Evolutionary conservation across 2,888 invertebrate genomes (phyloP), one percentile per base, ranked within the genome.

Genomic region (Agriotes lineatus): DNA sequence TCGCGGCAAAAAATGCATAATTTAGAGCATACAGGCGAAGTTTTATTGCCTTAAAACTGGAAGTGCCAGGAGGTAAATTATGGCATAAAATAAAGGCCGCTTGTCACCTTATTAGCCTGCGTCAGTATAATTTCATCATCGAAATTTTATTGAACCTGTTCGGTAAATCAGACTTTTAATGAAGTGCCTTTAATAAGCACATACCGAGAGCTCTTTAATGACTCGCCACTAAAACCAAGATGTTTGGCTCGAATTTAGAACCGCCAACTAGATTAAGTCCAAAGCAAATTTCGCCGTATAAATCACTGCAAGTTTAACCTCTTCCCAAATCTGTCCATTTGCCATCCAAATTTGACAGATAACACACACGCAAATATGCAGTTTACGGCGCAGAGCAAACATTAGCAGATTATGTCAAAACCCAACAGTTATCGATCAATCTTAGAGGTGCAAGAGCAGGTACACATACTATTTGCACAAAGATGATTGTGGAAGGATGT

Each of bases 341-440:
- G 39, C 25, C 39, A 37, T 20, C 57, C 57, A 42, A 50, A 65
- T 65, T 57, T 65, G 65, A 65, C 65, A 58, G 30, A 65, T 52
- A 64, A 30, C 48, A 65, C 58, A 65, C 58, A 64, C 39, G 65
- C 57, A 64, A 64, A 64, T 57, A 45, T 14, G 44, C 33, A 33
- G 64, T 65, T 65, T 65, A 58, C 65, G 25, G 19, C 58, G 42
- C 65, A 48, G 25, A 14, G 19, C 65, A 65, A 65, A 65, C 39
- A 58, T 65, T 65, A 58, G 65, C 59, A 44, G 59, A 60, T 60
- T 60, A 58, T 16, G 37, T 56, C 22, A 37, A 12, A 20, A 10
- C 10, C 16, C 25, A 20, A n/a, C 44, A 25, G 44, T 25, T 42
- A 58, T 58, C 39, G 19, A 39, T 57, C 57, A 57, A 37, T 3